phyloP scores from a whole-genome alignment of 2,113 vertebrate species.

The Suncus etruscus region DNA sequence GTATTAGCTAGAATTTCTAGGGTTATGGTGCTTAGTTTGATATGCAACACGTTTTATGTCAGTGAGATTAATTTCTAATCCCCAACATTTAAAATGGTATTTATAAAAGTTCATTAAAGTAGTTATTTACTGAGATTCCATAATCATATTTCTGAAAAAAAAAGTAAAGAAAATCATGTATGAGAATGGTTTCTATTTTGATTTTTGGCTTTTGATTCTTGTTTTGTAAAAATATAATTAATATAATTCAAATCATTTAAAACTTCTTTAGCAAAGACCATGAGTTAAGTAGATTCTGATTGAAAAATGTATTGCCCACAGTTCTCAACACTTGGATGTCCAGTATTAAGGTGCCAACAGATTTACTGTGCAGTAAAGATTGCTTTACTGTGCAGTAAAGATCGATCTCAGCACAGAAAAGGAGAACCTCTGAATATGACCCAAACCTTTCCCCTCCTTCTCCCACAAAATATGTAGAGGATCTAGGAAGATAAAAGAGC shows the following conservation, averaged over 20 bases:
- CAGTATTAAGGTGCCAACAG: neutral
- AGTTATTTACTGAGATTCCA: conserved; percentile 28
- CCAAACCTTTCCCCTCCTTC: too few species aligned
- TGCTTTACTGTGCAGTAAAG: neutral
- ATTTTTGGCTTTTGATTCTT: conserved; percentile 7
- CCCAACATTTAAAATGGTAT: conserved; percentile 7
- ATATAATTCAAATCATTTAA: neutral
- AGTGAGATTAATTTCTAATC: conserved; percentile 36
- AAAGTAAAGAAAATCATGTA: neutral
- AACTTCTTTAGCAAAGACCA: neutral
- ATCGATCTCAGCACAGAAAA: neutral
- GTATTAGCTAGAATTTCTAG: conserved; percentile 72
- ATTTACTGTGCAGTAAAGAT: neutral
- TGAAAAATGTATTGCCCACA: neutral
- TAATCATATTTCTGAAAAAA: conserved; percentile 1
- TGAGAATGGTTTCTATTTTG: neutral
- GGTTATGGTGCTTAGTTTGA: conserved; percentile 58
- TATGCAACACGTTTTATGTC: conserved; percentile 21
- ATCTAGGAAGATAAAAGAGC: too few species aligned
- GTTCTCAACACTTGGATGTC: neutral
- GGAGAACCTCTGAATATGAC: too few species aligned
- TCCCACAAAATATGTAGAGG: too few species aligned
- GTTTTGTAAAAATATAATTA: neutral
- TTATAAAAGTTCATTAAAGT: conserved; percentile 19
- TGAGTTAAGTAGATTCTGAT: neutral